Evolutionary conservation across 2,797 vertebrate species (phyloP).

Genomic region (Nannoperca obscura): DNA sequence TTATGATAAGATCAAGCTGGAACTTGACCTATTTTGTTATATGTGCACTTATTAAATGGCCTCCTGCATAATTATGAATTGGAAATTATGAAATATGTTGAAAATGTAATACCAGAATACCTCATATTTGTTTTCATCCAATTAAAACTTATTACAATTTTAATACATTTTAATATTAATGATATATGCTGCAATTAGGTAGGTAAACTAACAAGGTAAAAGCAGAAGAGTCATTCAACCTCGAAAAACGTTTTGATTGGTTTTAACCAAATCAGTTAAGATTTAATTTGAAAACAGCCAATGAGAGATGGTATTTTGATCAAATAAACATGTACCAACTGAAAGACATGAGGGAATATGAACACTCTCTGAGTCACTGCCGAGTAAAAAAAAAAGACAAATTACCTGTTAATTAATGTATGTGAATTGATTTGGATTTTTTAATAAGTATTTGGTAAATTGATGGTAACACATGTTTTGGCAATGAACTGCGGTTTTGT

Average conservation of each 20-base stretch:
- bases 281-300: slow-evolving; percentile 15
- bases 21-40: slow-evolving; percentile 83
- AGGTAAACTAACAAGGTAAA: slow-evolving; percentile 47
- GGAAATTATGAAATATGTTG: slow-evolving; percentile 56
- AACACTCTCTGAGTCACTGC: slow-evolving; percentile 7
- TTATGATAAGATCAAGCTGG: slow-evolving; percentile 86
- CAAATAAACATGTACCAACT: background rate
- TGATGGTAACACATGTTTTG: slow-evolving; percentile 19
- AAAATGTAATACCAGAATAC: slow-evolving; percentile 72
- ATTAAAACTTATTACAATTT: slow-evolving; percentile 45
- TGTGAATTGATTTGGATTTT: slow-evolving; percentile 20
- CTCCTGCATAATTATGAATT: slow-evolving; percentile 61
- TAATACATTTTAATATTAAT: slow-evolving; percentile 40
- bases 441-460: slow-evolving; percentile 8
- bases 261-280: slow-evolving; percentile 21
- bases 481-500: slow-evolving; percentile 19
- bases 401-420: slow-evolving; percentile 2
- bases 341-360: slow-evolving; percentile 21
- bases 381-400: slow-evolving; percentile 3
- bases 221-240: slow-evolving; percentile 11
- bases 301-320: slow-evolving; percentile 25
- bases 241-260: background rate
- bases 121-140: slow-evolving; percentile 66
- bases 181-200: slow-evolving; percentile 33
- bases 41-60: slow-evolving; percentile 70